Base-by-base conservation (phyloP, 2,797 vertebrate species). In the Acanthurus lineatus region DNA sequence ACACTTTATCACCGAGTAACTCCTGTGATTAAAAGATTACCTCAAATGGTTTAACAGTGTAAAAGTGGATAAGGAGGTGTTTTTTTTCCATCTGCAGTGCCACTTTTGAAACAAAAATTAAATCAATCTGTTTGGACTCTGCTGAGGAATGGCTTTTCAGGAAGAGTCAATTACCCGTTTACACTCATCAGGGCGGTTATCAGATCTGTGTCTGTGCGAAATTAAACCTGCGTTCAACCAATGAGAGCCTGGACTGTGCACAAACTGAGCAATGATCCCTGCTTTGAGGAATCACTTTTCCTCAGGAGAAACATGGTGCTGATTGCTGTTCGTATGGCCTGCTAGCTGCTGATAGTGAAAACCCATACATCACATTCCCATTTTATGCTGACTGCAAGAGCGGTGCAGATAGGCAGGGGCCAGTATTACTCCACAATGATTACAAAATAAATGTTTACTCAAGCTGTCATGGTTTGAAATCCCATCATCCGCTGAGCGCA, bases 401-500 rank as follows among this genome's bases (percentile, higher is more conserved):
- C 14, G 1, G 40, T 0, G 5, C 22, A 25, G 54, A 65, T 65
- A 75, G 17, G 28, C 54, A 61, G 45, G 63, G 66, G 72, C 54
- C 20, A 45, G 74, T 65, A 22, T 5, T 64, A 64, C 81, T 65
- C 40, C 66, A 86, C 77, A 85, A 76, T 70, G 59, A 74, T 77
- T 66, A 67, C 66, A 77, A 82, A 90, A 84, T 81, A 81, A 83
- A 82, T 85, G 77, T 84, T 84, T 79, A 73, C 81, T 74, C 58
- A 63, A 70, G 83, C 84, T 54, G 77, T 78, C 73, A 60, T 49
- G 78, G 79, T 81, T 81, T 81, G 35, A 91, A 90, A 85, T 86
- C 77, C 82, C 73, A 74, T 73, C 79, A 70, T 86, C 73, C 76
- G 88, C 87, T 82, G 75, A 81, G 76, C 49, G 69, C 76, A 78